phyloP scores from a whole-genome alignment of 2,113 vertebrate species.

The Pitta sordida region DNA sequence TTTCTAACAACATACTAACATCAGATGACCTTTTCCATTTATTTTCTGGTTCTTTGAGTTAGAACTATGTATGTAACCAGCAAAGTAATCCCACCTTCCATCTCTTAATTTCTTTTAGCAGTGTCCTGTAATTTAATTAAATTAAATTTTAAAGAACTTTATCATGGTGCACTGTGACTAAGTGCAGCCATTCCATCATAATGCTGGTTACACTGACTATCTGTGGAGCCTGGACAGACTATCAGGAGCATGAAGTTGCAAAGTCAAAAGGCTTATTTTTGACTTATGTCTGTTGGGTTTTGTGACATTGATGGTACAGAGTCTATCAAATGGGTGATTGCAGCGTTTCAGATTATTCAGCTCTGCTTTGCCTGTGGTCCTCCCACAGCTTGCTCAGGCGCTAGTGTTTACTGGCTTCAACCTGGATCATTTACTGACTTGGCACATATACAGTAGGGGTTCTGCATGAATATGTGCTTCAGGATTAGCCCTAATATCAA shows the following conservation, averaged over 20 bases:
- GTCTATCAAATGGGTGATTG: neutral
- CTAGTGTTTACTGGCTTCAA: neutral
- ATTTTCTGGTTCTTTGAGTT: neutral
- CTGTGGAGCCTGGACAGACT: neutral
- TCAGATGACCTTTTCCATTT: neutral
- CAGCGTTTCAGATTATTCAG: neutral
- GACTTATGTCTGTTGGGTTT: neutral
- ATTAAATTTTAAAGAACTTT: neutral
- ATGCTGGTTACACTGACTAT: neutral
- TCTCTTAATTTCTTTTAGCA: neutral
- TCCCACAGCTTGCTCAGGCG: neutral
- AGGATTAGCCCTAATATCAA: neutral
- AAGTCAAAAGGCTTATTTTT: neutral
- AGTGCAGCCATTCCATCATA: neutral
- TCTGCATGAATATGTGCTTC: neutral
- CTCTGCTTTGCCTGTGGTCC: neutral
- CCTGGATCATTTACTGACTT: neutral
- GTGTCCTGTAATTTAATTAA: neutral
- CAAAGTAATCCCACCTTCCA: neutral
- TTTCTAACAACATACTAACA: neutral
- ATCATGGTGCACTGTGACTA: neutral
- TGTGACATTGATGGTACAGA: neutral
- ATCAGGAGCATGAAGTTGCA: neutral
- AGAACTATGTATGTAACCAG: neutral
- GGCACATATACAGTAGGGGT: neutral